Conservation (phyloP, 2,797 vertebrate species). For the Nothura maculosa region DNA sequence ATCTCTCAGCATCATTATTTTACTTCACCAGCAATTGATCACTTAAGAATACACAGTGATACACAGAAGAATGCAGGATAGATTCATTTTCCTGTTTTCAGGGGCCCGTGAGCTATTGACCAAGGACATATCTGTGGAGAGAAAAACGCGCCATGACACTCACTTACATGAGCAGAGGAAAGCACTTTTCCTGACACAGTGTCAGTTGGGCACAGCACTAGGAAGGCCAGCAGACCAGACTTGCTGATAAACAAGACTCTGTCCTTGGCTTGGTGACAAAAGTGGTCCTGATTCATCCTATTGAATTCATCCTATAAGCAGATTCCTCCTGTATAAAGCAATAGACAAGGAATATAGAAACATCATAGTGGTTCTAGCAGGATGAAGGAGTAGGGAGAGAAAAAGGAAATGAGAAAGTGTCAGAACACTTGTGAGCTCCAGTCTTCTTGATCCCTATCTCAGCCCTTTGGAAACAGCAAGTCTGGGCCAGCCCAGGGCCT, state of each 20-base stretch:
- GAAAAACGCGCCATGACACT: background rate
- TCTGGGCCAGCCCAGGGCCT: background rate
- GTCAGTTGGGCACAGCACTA: background rate
- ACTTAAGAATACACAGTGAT: too few species aligned
- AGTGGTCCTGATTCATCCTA: background rate
- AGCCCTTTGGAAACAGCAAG: background rate
- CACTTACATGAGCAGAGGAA: background rate
- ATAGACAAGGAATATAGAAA: background rate
- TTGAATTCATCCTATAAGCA: background rate
- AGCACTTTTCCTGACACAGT: rapidly evolving
- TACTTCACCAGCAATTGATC: background rate
- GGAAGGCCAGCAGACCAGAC: background rate
- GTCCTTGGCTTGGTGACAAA: background rate
- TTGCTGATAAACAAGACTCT: background rate
- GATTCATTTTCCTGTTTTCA: background rate
- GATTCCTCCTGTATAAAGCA: background rate
- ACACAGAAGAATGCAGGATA: background rate
- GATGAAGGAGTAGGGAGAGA: background rate
- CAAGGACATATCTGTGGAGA: rapidly evolving
- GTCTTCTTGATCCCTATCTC: background rate
- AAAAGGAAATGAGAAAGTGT: background rate
- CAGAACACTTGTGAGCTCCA: background rate
- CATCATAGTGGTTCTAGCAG: background rate
- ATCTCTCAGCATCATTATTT: background rate
- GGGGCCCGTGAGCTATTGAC: background rate